Base-by-base conservation (phyloP, 2,113 vertebrate species). In the Pollimyrus isidori region DNA sequence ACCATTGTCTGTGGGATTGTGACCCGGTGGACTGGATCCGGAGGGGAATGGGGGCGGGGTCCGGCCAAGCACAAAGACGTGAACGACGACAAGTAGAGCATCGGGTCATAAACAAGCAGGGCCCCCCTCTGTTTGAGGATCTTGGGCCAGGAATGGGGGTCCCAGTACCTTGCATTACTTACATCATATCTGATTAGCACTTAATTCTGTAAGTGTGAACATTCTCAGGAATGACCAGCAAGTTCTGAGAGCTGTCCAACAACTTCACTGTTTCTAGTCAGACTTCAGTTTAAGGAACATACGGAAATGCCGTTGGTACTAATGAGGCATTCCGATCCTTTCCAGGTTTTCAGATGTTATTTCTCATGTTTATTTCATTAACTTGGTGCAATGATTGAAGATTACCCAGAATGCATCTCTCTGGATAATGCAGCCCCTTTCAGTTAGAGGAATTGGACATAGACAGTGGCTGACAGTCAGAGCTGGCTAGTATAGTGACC, bases 1-100 rank as follows among this genome's bases (percentile, higher is more conserved):
- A 17, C 89, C 46, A 89, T 89, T 89, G 89, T 89, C 89, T 87
- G 83, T 73, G 56, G 89, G 21, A 45, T 39, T 62, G 58, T 23
- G 58, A 50, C 89, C 17, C 39, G 17, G n/a, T 88, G 62, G 50
- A 50, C 65, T 13, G 26, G 88, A 65, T 15, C 88, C 73, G 49
- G 69, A 84, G 39, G 42, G 39, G 42, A 45, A 82, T 39, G 76
- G 42, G 76, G 42, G 42, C 13, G 4, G 23, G 45, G 42, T 9
- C 23, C 7, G 21, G 39, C 45, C 21, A 23, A 4, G 42, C 82
- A 80, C 35, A 80, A 17, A 5, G 35, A 48, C 83, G 83, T 30
- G 83, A 30, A 86, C 45, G 23, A 49, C 49, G 85, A 26, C 56
- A 15, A 26, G 87, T 42, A 13, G 35, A 62, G 17, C 87, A 23